Percentiles rank a stretch among this genome's conserved stretches.
phyloP scores from a whole-genome alignment of 2,797 vertebrate species.

The Otus scops region DNA sequence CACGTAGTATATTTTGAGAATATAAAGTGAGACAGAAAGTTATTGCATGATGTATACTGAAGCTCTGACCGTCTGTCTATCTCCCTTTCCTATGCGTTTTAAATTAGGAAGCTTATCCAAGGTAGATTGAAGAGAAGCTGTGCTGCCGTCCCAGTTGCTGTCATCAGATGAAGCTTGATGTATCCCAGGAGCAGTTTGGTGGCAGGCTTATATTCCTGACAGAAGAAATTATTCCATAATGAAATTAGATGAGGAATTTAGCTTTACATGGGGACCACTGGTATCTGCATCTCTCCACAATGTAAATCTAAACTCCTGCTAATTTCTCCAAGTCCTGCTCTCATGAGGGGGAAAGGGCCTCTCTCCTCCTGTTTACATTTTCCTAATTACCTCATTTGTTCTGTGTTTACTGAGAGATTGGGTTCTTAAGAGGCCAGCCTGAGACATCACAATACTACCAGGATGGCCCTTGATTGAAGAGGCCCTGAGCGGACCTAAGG shows the following conservation, averaged over 20 bases:
- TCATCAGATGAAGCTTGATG: slow-evolving; percentile 27
- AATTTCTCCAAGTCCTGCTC: slow-evolving; percentile 6
- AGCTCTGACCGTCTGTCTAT: neutral
- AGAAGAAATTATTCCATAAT: slow-evolving; percentile 46
- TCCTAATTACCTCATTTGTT: slow-evolving; percentile 62
- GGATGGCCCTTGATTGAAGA: slow-evolving; percentile 51
- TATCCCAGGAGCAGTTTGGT: slow-evolving; percentile 31
- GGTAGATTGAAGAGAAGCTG: neutral
- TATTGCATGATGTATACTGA: neutral
- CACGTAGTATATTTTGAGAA: neutral
- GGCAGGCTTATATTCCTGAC: neutral
- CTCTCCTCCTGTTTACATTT: slow-evolving; percentile 61
- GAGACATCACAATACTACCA: neutral
- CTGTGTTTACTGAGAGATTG: slow-evolving; percentile 60
- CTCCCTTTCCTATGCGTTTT: neutral
- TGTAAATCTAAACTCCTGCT: slow-evolving; percentile 48
- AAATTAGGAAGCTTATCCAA: neutral
- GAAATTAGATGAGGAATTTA: slow-evolving; percentile 48
- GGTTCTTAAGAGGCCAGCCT: slow-evolving; percentile 25
- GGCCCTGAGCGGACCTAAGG: neutral
- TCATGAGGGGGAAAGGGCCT: slow-evolving; percentile 15
- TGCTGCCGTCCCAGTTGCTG: neutral
- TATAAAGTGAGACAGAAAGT: neutral
- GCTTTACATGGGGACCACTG: neutral
- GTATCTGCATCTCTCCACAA: slow-evolving; percentile 1